These are phyloP conservation scores for Cranoglanis bouderius DNA, from an alignment of 2,113 vertebrate genomes.

Conservation along the genomic window DNA sequence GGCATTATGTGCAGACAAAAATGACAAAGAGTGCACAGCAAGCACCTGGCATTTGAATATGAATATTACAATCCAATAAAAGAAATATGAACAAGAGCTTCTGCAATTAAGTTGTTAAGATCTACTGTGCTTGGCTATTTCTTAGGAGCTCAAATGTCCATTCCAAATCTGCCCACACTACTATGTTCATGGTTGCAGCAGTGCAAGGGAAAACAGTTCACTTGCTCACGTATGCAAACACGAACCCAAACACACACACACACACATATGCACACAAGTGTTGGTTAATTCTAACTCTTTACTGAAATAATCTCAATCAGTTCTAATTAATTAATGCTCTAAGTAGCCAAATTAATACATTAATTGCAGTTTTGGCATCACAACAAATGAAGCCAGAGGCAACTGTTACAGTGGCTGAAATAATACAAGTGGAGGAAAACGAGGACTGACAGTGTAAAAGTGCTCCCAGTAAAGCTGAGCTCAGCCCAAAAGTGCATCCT, in stretches of 20 bases:
- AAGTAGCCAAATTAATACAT: conserved; percentile 5
- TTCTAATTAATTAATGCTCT: not conserved
- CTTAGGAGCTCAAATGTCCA: not conserved
- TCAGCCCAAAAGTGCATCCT: conserved; percentile 18
- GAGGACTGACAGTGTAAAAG: conserved; percentile 2
- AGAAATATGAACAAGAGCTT: not conserved
- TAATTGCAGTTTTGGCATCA: conserved; percentile 4
- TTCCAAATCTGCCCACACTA: not conserved
- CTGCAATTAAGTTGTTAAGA: not conserved
- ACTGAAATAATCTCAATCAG: not conserved
- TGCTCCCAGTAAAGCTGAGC: conserved; percentile 21
- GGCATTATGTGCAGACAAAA: conserved; percentile 5
- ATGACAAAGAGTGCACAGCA: not conserved
- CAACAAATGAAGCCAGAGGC: not conserved
- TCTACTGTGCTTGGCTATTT: not conserved
- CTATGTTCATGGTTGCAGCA: not conserved
- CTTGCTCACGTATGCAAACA: not conserved
- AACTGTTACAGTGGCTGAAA: not conserved
- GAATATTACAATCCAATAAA: conserved; percentile 27
- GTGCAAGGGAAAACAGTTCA: not conserved
- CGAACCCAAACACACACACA: not conserved
- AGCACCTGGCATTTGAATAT: conserved; percentile 1
- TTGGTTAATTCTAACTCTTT: not conserved
- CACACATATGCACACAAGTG: not conserved
- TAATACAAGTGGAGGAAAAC: not conserved